A percentile compares a stretch with the other conserved stretches of the same genome.
Evolutionary conservation across 2,888 invertebrate genomes (phyloP).

Genomic region (Criorhina ranunculi): DNA sequence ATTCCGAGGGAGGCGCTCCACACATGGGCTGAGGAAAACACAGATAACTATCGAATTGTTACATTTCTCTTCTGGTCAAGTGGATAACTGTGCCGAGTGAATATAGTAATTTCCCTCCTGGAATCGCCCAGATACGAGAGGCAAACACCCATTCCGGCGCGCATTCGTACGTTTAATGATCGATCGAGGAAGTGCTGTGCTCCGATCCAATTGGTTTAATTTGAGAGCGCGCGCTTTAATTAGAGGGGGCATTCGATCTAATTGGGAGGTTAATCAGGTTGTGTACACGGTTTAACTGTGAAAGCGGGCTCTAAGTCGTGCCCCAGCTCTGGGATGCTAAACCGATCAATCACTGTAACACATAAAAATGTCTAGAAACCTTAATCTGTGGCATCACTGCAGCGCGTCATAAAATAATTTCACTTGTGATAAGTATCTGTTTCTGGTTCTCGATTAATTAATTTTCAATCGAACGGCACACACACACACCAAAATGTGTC

Average conservation of each 20-base stretch:
- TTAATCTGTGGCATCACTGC: conserved; percentile 43
- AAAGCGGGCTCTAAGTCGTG: conserved; percentile 57
- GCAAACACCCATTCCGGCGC: conserved; percentile 3
- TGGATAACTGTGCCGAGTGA: conserved; percentile 65
- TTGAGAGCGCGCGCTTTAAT: conserved; percentile 65
- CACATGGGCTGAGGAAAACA: not conserved
- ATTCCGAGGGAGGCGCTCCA: conserved; percentile 33
- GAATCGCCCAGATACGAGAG: conserved; percentile 8
- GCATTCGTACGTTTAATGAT: conserved; percentile 57
- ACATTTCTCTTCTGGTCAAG: conserved; percentile 62
- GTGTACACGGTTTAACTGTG: conserved; percentile 51
- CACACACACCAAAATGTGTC: conserved; percentile 34
- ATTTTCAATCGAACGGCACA: conserved; percentile 25
- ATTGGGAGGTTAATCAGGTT: conserved; percentile 70
- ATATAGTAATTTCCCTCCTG: conserved; percentile 59
- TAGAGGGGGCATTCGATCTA: conserved; percentile 64
- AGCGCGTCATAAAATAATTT: conserved; percentile 57
- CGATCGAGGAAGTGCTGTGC: conserved; percentile 66
- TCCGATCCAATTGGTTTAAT: conserved; percentile 68
- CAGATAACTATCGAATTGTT: conserved; percentile 49
- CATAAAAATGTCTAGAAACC: conserved; percentile 41
- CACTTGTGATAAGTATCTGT: conserved; percentile 50
- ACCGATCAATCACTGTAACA: conserved; percentile 64
- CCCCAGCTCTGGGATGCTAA: conserved; percentile 8
- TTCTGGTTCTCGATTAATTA: conserved; percentile 51